Evolutionary conservation across 30 jellyfish, hydroid and myxozoan species (phyloP).

Genomic region (Catostylus mosaicus): DNA sequence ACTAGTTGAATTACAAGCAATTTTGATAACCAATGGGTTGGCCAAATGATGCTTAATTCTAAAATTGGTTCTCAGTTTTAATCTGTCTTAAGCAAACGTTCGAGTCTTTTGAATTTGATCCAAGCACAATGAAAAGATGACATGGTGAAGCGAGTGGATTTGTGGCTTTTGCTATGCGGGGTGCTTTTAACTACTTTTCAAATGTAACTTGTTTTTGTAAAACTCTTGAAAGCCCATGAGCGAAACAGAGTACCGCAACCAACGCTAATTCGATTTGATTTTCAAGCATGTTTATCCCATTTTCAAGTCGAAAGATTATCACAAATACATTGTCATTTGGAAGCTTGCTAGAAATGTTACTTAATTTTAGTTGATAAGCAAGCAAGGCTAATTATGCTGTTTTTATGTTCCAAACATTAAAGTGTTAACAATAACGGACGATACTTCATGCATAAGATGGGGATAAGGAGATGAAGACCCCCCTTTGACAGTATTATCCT

Average conservation of each 20-base stretch:
- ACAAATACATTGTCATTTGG: too few relatives aligned
- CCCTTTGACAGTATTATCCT: too few relatives aligned
- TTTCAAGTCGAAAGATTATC: too few relatives aligned
- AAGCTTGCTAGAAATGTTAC: too few relatives aligned
- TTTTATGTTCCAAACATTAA: too few relatives aligned
- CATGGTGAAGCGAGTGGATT: conserved; percentile 5
- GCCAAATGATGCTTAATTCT: background rate
- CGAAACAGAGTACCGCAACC: conserved; percentile 22
- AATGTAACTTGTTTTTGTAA: conserved; percentile 13
- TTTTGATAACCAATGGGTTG: background rate
- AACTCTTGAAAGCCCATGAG: conserved; percentile 10
- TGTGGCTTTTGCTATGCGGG: conserved; percentile 43
- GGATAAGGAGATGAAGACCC: too few relatives aligned
- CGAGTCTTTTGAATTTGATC: conserved; percentile 3
- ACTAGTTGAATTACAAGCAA: background rate
- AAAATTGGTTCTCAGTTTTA: conserved; percentile 2
- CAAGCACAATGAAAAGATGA: conserved; percentile 14
- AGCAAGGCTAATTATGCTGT: too few relatives aligned
- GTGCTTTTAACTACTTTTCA: conserved; percentile 19
- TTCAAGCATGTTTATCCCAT: conserved; percentile 20
- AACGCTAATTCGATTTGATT: background rate
- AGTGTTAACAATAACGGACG: too few relatives aligned
- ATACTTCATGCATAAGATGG: too few relatives aligned
- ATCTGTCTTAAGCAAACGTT: conserved; percentile 7
- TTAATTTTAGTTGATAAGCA: too few relatives aligned